phyloP scores from a whole-genome alignment of 2,113 vertebrate genomes.

The Nyctibius bracteatus region DNA sequence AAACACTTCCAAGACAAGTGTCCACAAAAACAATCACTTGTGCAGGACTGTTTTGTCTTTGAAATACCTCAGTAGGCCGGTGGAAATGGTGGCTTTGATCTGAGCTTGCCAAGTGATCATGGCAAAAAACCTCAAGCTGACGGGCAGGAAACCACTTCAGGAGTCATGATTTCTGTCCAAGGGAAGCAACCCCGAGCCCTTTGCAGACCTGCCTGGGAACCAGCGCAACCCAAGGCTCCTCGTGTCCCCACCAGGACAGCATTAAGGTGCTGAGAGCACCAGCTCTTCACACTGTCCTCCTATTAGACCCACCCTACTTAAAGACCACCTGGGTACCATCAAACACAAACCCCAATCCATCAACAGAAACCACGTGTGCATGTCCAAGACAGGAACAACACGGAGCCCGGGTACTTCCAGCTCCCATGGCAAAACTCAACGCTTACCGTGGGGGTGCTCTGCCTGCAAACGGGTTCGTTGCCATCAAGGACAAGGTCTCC shows the following conservation, averaged over 20 bases:
- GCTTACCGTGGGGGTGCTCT: slow-evolving; percentile 80
- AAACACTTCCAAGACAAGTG: neutral
- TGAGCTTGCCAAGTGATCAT: neutral
- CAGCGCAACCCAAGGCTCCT: neutral
- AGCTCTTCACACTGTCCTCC: neutral
- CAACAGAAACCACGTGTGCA: neutral
- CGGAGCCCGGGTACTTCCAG: accelerated
- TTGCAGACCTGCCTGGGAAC: neutral
- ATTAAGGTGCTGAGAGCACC: neutral
- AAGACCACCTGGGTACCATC: neutral
- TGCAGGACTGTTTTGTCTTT: neutral
- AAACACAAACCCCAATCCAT: neutral
- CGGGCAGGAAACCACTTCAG: neutral
- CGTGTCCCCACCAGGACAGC: neutral
- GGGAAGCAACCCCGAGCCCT: neutral
- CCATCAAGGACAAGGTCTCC: slow-evolving; percentile 79
- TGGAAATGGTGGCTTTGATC: neutral
- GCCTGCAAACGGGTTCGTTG: slow-evolving; percentile 82
- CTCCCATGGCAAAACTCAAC: neutral
- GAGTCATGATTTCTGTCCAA: neutral
- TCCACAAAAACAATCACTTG: neutral
- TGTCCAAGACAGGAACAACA: accelerated
- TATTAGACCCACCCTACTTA: neutral
- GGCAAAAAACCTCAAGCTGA: neutral
- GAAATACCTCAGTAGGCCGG: neutral